Evolutionary conservation across 1,140 invertebrate genomes (phyloP).

Genomic region (Notospermus geniculatus): DNA sequence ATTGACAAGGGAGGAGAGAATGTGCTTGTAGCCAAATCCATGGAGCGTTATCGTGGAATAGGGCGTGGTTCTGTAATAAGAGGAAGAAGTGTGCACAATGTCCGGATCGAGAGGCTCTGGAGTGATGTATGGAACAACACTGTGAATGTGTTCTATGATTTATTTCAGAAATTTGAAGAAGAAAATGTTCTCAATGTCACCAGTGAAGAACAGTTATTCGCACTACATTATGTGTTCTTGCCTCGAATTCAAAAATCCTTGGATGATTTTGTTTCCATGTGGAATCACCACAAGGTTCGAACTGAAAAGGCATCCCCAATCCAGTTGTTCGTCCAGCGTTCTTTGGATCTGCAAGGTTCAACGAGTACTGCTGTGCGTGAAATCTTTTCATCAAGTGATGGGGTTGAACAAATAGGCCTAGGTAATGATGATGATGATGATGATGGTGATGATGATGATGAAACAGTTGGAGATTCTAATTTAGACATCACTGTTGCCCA

Average conservation of each 20-base stretch:
- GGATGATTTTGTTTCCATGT: not conserved
- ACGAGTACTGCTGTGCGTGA: no score
- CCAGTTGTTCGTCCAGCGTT: no score
- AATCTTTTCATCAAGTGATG: no score
- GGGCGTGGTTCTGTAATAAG: not conserved
- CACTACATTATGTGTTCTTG: not conserved
- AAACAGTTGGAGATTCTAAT: no score
- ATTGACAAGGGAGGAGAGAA: not conserved
- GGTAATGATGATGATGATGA: no score
- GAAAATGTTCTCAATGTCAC: not conserved
- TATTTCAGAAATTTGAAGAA: not conserved
- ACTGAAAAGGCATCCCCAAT: no score
- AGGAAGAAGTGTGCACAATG: conserved; percentile 1
- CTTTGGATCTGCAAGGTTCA: no score
- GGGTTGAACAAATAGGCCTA: no score
- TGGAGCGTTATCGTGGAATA: not conserved
- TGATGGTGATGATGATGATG: no score
- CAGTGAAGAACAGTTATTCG: not conserved
- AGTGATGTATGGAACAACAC: not conserved
- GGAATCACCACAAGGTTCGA: no score
- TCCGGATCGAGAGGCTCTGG: not conserved
- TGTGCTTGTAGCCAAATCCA: not conserved
- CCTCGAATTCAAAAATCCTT: not conserved
- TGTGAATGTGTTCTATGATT: not conserved
- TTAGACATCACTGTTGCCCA: no score